Evolutionary conservation across 2,113 vertebrate genomes (phyloP), one percentile per base, ranked within the genome.

Genomic region (Vimba vimba): DNA sequence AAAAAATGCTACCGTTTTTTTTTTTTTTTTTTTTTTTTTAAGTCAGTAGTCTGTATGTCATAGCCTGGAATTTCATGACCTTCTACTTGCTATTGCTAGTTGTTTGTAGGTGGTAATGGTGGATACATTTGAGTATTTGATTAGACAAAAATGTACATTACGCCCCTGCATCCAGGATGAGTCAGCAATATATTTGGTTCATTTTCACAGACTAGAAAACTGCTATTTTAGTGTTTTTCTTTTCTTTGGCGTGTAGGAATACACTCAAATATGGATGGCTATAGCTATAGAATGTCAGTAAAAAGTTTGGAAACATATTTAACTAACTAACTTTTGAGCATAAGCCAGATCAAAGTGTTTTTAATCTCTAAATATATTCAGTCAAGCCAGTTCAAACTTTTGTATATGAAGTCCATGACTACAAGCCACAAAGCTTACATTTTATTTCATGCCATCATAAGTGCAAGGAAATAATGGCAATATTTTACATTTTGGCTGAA

Each of bases 11-110:
- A n/a, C n/a, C n/a, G n/a, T n/a, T n/a, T n/a, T n/a, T n/a, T n/a
- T n/a, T n/a, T n/a, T n/a, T n/a, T n/a, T n/a, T n/a, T n/a, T n/a
- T n/a, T n/a, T n/a, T n/a, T n/a, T n/a, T n/a, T n/a, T n/a, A n/a
- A n/a, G 4, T 52, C 50, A 52, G 64, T 66, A 33, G 62, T 66
- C 30, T 33, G 30, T 19, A 33, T 68, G 64, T 19, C 64, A 68
- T 68, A 33, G 30, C 30, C 30, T 1, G 1, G 64, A 33, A 33
- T 19, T 33, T 33, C 15, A 19, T 68, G 64, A 68, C 27, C 33
- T 68, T 68, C 30, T 68, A 50, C 13, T 52, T 76, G 45, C 25
- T 25, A 76, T 76, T 76, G 7, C 74, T 76, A 55, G 45, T 27
- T 47, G 45, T 45, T 50, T 50, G 45, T 75, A 75, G 43, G 73